Conservation (phyloP, 2,888 invertebrate genomes). For the Deroplatys truncata region DNA sequence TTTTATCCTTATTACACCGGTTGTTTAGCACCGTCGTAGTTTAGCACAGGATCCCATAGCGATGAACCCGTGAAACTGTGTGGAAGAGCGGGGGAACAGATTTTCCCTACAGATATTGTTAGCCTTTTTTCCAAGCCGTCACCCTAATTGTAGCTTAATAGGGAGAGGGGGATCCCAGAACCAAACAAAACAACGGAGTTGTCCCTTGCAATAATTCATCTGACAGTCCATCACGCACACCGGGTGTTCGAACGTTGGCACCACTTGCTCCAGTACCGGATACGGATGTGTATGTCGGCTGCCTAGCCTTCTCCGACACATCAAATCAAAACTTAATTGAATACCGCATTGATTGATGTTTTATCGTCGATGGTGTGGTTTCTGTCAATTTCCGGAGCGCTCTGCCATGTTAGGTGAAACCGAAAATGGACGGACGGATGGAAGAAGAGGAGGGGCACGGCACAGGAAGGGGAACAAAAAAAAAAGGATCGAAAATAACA, state of each 20-base stretch:
- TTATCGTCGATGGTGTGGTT: conserved; percentile 7
- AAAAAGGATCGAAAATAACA: background rate
- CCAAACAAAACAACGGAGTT: background rate
- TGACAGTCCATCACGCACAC: background rate
- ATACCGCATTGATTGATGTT: conserved; percentile 14
- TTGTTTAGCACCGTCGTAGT: too few species aligned
- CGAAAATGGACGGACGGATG: background rate
- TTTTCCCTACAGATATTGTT: background rate
- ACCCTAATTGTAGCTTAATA: background rate
- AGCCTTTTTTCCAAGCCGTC: background rate
- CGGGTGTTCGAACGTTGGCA: background rate
- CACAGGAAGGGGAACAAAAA: background rate
- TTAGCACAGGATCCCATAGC: background rate
- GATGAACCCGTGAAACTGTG: background rate
- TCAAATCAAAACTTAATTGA: conserved; percentile 16
- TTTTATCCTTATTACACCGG: too few species aligned
- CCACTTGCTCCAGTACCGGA: background rate
- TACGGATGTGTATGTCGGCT: background rate
- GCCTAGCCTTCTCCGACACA: background rate
- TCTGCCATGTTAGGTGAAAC: background rate
- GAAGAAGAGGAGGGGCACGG: background rate
- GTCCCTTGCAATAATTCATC: background rate
- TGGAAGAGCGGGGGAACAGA: background rate
- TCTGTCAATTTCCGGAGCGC: conserved; percentile 11
- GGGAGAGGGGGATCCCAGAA: background rate